Conservation (phyloP, 2,888 invertebrate species). For the Trichogramma evanescens region DNA sequence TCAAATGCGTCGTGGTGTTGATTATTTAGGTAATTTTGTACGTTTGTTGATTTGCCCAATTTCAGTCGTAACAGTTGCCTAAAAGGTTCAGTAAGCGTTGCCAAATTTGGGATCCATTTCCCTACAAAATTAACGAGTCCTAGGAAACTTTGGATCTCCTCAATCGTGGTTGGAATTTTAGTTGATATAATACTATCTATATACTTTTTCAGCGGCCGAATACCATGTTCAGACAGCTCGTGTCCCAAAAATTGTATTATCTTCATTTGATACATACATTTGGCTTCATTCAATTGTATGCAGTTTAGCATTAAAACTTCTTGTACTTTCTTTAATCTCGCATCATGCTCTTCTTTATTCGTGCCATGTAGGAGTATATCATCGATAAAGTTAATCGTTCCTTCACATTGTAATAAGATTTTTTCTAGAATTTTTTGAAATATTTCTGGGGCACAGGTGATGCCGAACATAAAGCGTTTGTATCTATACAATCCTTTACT, state of each 20-base stretch:
- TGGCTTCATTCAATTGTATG: slow-evolving; percentile 21
- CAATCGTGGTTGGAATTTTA: too few species aligned
- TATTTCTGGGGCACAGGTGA: slow-evolving; percentile 44
- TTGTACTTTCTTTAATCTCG: slow-evolving; percentile 20
- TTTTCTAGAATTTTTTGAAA: slow-evolving; percentile 31
- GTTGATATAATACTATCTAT: too few species aligned
- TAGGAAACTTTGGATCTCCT: too few species aligned
- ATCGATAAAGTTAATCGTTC: slow-evolving; percentile 24
- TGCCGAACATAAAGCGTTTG: slow-evolving; percentile 42
- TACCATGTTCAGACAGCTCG: not conserved
- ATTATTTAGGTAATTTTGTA: too few species aligned
- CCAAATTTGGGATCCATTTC: slow-evolving; percentile 26
- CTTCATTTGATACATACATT: slow-evolving; percentile 17
- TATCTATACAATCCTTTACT: slow-evolving; percentile 37
- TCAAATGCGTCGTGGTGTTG: too few species aligned
- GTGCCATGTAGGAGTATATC: slow-evolving; percentile 39
- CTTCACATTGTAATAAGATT: slow-evolving; percentile 23
- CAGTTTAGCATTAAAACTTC: slow-evolving; percentile 15
- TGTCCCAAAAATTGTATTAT: slow-evolving; percentile 29
- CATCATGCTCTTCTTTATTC: slow-evolving; percentile 31
- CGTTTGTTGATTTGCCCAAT: too few species aligned
- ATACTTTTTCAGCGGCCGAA: not conserved
- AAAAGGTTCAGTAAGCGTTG: slow-evolving; percentile 13
- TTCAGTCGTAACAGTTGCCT: too few species aligned
- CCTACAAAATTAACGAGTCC: too few species aligned